Evolutionary conservation across 2,797 vertebrate genomes (phyloP).

Genomic region (Cercopithecus petaurista): DNA sequence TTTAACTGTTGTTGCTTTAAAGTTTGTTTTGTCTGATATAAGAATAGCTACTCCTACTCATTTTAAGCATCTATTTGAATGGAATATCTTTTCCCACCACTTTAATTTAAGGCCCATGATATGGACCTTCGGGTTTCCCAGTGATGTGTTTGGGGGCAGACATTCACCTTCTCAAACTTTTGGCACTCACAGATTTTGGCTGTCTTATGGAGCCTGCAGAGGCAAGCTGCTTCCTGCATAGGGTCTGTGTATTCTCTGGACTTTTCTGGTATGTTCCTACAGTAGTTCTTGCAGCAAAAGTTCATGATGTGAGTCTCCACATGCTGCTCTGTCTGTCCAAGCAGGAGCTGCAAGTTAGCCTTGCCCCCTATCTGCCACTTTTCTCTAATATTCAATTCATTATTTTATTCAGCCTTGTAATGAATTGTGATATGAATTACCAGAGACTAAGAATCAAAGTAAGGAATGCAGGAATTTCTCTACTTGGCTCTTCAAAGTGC

Average conservation of each 20-base stretch:
- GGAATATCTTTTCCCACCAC: background rate
- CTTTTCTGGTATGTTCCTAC: background rate
- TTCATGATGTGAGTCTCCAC: background rate
- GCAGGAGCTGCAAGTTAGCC: background rate
- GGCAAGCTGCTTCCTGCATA: background rate
- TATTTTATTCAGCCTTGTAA: background rate
- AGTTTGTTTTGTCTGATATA: no score
- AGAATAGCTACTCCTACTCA: no score
- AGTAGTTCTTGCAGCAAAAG: background rate
- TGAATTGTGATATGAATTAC: background rate
- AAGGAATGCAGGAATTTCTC: background rate
- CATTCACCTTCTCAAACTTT: background rate
- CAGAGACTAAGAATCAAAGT: conserved; percentile 2
- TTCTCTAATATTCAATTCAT: background rate
- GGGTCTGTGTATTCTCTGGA: background rate
- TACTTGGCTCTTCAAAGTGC: background rate
- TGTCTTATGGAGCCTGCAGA: background rate
- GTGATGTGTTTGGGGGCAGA: background rate
- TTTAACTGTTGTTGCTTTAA: no score
- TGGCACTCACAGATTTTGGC: background rate
- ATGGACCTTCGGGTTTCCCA: background rate
- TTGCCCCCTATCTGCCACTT: background rate
- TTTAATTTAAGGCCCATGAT: background rate
- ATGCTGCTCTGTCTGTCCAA: background rate
- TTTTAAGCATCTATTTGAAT: background rate